These are phyloP conservation scores for Volucella zonaria DNA, from an alignment of 2,888 invertebrate genomes.

Conservation along the genomic window DNA sequence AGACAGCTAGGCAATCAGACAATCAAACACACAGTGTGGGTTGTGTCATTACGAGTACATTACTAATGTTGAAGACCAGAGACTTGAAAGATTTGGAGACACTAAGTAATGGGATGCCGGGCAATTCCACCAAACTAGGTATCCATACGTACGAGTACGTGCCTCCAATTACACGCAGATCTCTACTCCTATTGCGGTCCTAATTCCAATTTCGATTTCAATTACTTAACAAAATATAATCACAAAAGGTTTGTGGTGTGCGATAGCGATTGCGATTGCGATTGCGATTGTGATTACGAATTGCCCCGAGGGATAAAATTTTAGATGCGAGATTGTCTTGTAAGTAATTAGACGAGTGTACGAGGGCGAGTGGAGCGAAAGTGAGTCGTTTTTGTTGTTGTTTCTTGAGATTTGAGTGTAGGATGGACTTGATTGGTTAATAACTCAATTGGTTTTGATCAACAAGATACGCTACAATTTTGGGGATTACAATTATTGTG, in stretches of 20 bases:
- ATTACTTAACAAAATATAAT: slow-evolving; percentile 43
- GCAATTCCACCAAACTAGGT: slow-evolving; percentile 12
- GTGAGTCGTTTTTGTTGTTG: slow-evolving; percentile 7
- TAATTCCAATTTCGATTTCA: slow-evolving; percentile 32
- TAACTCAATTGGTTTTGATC: slow-evolving; percentile 46
- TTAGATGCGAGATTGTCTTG: slow-evolving; percentile 2
- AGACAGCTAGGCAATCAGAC: slow-evolving; percentile 18
- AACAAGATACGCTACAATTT: not conserved
- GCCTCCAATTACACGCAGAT: slow-evolving; percentile 28
- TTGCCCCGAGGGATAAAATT: slow-evolving; percentile 8
- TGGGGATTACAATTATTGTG: not conserved
- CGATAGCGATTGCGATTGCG: not conserved
- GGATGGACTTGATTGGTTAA: slow-evolving; percentile 53
- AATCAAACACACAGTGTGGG: slow-evolving; percentile 40
- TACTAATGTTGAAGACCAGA: slow-evolving; percentile 35
- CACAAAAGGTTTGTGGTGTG: not conserved
- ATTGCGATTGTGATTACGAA: slow-evolving; percentile 20
- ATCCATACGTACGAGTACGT: slow-evolving; percentile 7
- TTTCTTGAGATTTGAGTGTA: slow-evolving; percentile 32
- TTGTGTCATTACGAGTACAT: slow-evolving; percentile 32
- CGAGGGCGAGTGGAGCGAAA: slow-evolving; percentile 16
- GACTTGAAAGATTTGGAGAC: slow-evolving; percentile 22
- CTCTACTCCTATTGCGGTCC: slow-evolving; percentile 35
- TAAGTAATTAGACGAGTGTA: slow-evolving; percentile 44
- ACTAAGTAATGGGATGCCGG: slow-evolving; percentile 56